phyloP scores from a whole-genome alignment of 2,888 invertebrate species.

The Strigamia maritima region DNA sequence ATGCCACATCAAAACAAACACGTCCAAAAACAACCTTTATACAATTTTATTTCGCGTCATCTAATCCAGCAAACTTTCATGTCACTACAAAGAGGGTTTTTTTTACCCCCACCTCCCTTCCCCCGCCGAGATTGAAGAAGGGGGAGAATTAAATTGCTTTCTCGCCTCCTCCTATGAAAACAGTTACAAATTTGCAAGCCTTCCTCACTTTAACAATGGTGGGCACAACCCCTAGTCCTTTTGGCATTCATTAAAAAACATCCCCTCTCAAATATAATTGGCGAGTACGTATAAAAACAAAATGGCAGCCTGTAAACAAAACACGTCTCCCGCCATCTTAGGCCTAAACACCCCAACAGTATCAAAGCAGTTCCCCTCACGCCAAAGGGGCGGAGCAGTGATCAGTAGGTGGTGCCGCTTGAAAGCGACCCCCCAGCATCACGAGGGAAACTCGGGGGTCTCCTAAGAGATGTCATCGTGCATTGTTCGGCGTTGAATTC shows the following conservation, averaged over 20 bases:
- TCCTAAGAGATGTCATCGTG: slow-evolving; percentile 20
- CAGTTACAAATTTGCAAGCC: slow-evolving; percentile 34
- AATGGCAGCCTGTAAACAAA: slow-evolving; percentile 14
- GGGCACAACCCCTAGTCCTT: slow-evolving; percentile 6
- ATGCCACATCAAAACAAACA: not conserved
- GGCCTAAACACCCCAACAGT: not conserved
- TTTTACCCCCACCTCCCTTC: not conserved
- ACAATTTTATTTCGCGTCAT: not conserved
- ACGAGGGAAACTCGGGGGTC: slow-evolving; percentile 12
- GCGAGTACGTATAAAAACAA: not conserved
- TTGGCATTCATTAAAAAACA: not conserved
- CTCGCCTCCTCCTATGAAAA: slow-evolving; percentile 35
- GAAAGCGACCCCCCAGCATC: slow-evolving; percentile 30
- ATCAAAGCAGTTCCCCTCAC: slow-evolving; percentile 25
- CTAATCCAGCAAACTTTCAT: not conserved
- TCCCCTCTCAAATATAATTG: not conserved
- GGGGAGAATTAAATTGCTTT: slow-evolving; percentile 33
- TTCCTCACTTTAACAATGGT: slow-evolving; percentile 23
- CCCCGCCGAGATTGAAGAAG: slow-evolving; percentile 19
- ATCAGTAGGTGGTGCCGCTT: slow-evolving; percentile 20
- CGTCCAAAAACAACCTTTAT: not conserved
- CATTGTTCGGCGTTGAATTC: slow-evolving; percentile 11
- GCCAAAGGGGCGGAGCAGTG: slow-evolving; percentile 30
- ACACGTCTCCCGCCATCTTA: not conserved
- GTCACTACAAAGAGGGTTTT: slow-evolving; percentile 23